Evolutionary conservation across 1,140 invertebrate genomes (phyloP), one percentile per base, ranked within the genome.

Genomic region (Euura lappo): DNA sequence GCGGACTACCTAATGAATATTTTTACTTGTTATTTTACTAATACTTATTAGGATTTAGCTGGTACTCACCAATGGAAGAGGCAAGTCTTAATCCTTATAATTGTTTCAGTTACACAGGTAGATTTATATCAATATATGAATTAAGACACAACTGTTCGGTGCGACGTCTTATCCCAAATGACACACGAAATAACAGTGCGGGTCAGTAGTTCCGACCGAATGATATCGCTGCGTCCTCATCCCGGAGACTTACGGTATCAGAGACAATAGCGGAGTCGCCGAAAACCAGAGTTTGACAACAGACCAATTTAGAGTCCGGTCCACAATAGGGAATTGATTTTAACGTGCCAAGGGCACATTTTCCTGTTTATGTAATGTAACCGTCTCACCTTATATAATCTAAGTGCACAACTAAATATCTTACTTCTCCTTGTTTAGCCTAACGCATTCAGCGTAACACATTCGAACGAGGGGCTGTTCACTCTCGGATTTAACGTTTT

Each of bases 201-300:
- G 51, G 51, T n/a, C 51, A 6, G 51, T 60, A 60, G 51, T n/a
- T 60, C 51, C 10, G 13, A n/a, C 51, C 51, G 51, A 60, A 11
- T 60, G 51, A 60, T 60, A 60, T 60, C 13, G 51, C 10, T n/a
- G 10, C 51, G 51, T 5, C 51, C 51, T 60, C 51, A 60, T 5
- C 13, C 13, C 3, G 3, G 8, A 5, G 10, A 60, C 10, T n/a
- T 60, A 8, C 51, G 10, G 51, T 60, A 60, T 5, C 51, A 60
- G 8, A 60, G 51, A 60, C 51, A 60, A 60, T n/a, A 60, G 51
- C 51, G 51, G 51, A 60, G 51, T 60, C 51, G 51, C 51, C 51
- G 51, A 60, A 60, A 60, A 60, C 8, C 51, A n/a, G 10, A 8
- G 51, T 60, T 60, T 60, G 51, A 60, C 51, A 60, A 60, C 51